Evolutionary conservation across 2,797 vertebrate species (phyloP).

Genomic region (Gorsachius magnificus): DNA sequence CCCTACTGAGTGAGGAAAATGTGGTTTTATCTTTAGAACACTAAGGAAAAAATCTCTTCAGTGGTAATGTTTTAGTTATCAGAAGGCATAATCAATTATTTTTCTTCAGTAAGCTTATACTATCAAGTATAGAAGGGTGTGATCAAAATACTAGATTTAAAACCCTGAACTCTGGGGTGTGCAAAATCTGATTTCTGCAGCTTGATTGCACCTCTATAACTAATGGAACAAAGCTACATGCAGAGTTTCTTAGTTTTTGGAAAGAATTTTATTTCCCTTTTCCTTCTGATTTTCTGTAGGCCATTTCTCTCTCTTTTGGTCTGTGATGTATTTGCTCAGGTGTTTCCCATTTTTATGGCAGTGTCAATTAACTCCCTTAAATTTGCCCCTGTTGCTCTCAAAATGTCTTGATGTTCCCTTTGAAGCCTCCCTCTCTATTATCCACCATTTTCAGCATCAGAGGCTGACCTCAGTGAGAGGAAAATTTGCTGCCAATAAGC

Average conservation of each 20-base stretch:
- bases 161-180: neutral
- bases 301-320: constrained; percentile 59
- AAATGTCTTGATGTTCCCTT: constrained; percentile 61
- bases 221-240: neutral
- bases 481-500: constrained; percentile 32
- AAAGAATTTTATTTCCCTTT: constrained; percentile 11
- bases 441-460: constrained; percentile 53
- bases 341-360: constrained; percentile 71
- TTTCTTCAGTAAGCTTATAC: neutral
- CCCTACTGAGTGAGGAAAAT: neutral
- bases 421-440: constrained; percentile 65
- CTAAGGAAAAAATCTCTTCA: neutral
- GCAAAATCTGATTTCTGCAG: constrained; percentile 35
- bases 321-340: constrained; percentile 69
- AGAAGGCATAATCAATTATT: neutral
- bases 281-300: constrained; percentile 8
- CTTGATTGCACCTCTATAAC: neutral
- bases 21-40: neutral
- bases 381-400: constrained; percentile 50
- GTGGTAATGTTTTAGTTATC: neutral
- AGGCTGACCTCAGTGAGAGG: constrained; percentile 19
- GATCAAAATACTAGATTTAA: neutral
- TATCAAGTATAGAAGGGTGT: neutral
- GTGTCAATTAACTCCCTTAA: constrained; percentile 66
- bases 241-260: neutral